Base-by-base conservation (phyloP, 2,797 vertebrate species). In the Sandelia bainsii region DNA sequence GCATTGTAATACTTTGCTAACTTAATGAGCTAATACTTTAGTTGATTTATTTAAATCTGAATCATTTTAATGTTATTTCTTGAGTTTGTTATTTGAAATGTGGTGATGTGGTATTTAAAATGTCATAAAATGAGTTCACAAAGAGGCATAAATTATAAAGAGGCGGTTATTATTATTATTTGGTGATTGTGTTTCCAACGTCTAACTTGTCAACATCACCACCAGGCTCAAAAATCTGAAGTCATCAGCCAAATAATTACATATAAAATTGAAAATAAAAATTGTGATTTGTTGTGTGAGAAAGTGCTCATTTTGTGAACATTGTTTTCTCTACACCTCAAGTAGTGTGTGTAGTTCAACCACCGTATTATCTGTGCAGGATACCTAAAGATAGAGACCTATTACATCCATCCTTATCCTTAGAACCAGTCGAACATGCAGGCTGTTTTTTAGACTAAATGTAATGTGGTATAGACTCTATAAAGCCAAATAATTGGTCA, bases 391-490 rank as follows among this genome's bases (percentile, higher is more conserved):
- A 85, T 76, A 69, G 48, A 81, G 57, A 40, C 3, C 13, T 25
- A 44, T 45, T 57, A 57, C 44, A 32, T 72, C 17, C 39, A 64
- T 56, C 9, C 25, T 81, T 73, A 77, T 80, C 76, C 19, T 62
- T 44, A 48, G 44, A 79, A 51, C 48, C 53, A 29, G 71, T 76
- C 59, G 77, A 80, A 81, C 69, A 27, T 58, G 50, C 52, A 73
- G 20, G 58, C 53, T 53, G 42, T 49, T 77, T 23, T 58, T 42
- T 25, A 17, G 34, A 32, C 25, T 46, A 48, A 48, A 20, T 32
- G 8, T 4, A 52, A 49, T 23, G 22, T 56, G 46, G n/a, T 19
- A 42, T 3, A n/a, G 6, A 61, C 34, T 7, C 0, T 27, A 0
- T 2, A 40, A 9, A 56, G 19, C 1, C 12, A 14, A 37, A 75